Base-by-base conservation (phyloP, 1,140 invertebrate species). In the Drosophila kurseongensis region DNA sequence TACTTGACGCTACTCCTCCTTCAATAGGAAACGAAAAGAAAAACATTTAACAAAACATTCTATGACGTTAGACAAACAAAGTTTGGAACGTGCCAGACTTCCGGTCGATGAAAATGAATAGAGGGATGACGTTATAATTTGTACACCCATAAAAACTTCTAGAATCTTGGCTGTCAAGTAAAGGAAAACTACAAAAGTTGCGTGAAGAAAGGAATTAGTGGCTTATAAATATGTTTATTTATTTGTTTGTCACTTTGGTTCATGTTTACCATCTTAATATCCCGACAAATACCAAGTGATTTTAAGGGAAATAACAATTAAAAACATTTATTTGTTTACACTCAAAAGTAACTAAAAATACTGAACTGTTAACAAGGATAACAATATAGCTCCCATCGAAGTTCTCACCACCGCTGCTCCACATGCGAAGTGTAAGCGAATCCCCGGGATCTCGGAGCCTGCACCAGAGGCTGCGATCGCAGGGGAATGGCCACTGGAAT, bases 401-500 rank as follows among this genome's bases (percentile, higher is more conserved):
- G 10, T n/a, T 7, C 42, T 88, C 61, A 88, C 84, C 84, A 89
- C 38, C 79, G 78, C 36, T 71, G 84, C 67, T 86, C 83, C 63
- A 88, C 84, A 50, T 72, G 76, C 8, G 84, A 89, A 29, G 68
- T 67, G 51, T 88, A 88, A 14, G 35, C 58, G 12, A 88, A 88
- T 41, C 79, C 75, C 3, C 72, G 23, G 2, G 40, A 61, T 4
- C 60, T 16, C 5, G 84, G 73, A 5, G 67, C 67, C 38, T 52
- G 44, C 3, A 84, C 27, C 0, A 84, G 45, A 0, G 63, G 84
- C 23, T 80, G 84, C 0, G 84, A 89, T 27, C 84, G 85, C 16
- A 89, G 35, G 0, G 84, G 84, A 62, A 88, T 88, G 29, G 84
- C 84, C 36, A 89, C 56, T 0, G 83, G 83, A 27, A 88, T 76